Percentiles rank a stretch among this genome's conserved stretches.
These are phyloP conservation scores for Lepas anatifera DNA, from an alignment of 2,888 invertebrate species.

Conservation along the genomic window DNA sequence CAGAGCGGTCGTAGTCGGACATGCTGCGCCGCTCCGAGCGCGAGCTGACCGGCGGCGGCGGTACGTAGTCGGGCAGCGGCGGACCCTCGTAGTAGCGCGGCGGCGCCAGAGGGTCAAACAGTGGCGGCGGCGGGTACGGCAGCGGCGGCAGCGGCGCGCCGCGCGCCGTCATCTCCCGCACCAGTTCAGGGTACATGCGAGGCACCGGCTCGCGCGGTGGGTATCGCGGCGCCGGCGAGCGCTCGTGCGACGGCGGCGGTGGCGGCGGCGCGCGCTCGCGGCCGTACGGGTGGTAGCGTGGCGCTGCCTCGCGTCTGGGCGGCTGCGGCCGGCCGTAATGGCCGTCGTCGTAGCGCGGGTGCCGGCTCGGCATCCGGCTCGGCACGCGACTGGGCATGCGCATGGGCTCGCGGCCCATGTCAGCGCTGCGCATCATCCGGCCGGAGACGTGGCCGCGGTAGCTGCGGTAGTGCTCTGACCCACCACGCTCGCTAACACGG, in stretches of 20 bases:
- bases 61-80: slow-evolving; percentile 55
- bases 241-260: neutral
- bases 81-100: slow-evolving; percentile 70
- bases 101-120: slow-evolving; percentile 52
- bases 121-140: slow-evolving; percentile 36
- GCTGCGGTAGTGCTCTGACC: neutral
- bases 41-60: slow-evolving; percentile 37
- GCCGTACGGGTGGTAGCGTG: slow-evolving; percentile 4
- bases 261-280: neutral
- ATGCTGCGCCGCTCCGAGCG: slow-evolving; percentile 24
- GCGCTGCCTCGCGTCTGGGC: neutral
- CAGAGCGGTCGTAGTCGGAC: slow-evolving; percentile 64
- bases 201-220: slow-evolving; percentile 18
- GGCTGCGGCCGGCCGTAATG: neutral
- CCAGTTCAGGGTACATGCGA: neutral
- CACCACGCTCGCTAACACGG: too few species aligned
- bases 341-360: neutral
- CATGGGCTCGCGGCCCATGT: neutral
- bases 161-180: slow-evolving; percentile 22
- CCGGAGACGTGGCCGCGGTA: neutral
- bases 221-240: neutral
- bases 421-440: neutral
- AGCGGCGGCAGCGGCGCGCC: slow-evolving; percentile 51
- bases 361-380: neutral
- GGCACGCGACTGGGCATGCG: neutral